Percentiles rank a stretch among this genome's conserved stretches.
Evolutionary conservation across 2,888 invertebrate species (phyloP).

Genomic region (Biston stratarius): DNA sequence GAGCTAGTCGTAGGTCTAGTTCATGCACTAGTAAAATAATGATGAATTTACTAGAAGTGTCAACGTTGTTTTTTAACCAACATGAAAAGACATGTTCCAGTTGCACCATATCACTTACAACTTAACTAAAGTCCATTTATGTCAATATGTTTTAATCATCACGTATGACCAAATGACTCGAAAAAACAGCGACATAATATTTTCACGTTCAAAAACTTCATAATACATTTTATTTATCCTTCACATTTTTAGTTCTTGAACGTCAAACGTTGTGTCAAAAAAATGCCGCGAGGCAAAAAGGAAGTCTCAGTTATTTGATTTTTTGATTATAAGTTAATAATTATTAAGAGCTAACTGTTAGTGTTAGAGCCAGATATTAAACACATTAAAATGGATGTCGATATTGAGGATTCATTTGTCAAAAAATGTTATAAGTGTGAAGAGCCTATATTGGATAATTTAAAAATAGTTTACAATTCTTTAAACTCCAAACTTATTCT

Average conservation of each 20-base stretch:
- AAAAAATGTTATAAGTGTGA: constrained; percentile 63
- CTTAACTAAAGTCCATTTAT: no score
- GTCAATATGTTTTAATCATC: no score
- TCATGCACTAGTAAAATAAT: no score
- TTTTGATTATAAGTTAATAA: background rate
- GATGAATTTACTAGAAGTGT: no score
- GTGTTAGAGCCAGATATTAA: background rate
- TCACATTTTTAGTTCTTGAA: background rate
- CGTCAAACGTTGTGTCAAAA: constrained; percentile 6
- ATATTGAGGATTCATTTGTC: constrained; percentile 40
- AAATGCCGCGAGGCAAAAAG: constrained; percentile 24
- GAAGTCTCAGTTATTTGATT: constrained; percentile 40
- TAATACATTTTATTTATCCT: background rate
- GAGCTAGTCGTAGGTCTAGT: no score
- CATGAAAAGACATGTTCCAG: no score
- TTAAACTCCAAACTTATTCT: constrained; percentile 55
- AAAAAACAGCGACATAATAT: no score
- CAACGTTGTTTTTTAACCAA: no score
- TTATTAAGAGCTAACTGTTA: background rate
- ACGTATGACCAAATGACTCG: no score
- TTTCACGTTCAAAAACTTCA: no score
- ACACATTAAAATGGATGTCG: constrained; percentile 53
- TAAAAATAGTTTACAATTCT: constrained; percentile 62
- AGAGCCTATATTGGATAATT: constrained; percentile 52
- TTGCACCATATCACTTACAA: no score